A percentile compares a stretch with the other conserved stretches of the same genome.
Conservation (phyloP, 2,113 vertebrate species). For the Tachysurus fulvidraco region DNA sequence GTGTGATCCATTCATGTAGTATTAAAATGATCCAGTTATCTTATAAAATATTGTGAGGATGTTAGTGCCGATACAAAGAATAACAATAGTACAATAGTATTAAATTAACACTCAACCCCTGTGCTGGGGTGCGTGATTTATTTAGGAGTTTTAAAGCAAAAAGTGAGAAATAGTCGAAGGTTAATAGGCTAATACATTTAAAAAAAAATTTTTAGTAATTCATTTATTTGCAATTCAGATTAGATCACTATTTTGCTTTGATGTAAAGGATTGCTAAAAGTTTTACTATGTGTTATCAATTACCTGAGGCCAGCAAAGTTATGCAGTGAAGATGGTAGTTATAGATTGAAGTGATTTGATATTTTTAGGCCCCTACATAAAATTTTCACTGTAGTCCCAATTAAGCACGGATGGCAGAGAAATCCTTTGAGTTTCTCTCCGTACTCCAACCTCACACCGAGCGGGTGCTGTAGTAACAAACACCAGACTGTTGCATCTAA, state of each 20-base stretch:
- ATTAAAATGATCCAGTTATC: not conserved
- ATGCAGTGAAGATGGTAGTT: too few relatives aligned
- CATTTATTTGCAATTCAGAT: not conserved
- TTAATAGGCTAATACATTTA: not conserved
- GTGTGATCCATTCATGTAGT: not conserved
- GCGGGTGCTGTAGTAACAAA: not conserved
- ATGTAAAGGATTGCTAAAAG: not conserved
- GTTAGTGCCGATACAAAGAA: not conserved
- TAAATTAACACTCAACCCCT: not conserved
- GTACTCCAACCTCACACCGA: not conserved
- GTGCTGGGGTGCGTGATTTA: not conserved
- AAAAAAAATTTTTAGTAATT: too few relatives aligned
- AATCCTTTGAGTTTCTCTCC: not conserved
- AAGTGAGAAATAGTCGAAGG: not conserved
- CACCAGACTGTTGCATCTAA: not conserved
- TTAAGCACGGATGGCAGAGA: not conserved
- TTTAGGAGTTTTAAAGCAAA: not conserved
- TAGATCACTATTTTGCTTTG: not conserved
- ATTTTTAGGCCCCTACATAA: not conserved
- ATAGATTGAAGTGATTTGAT: not conserved
- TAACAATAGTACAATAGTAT: not conserved
- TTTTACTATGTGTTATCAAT: not conserved
- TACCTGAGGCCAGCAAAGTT: not conserved
- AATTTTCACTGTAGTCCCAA: not conserved
- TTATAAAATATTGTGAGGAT: not conserved